Conservation (phyloP, 2,797 vertebrate genomes). For the Gymnoscopelus braueri region DNA sequence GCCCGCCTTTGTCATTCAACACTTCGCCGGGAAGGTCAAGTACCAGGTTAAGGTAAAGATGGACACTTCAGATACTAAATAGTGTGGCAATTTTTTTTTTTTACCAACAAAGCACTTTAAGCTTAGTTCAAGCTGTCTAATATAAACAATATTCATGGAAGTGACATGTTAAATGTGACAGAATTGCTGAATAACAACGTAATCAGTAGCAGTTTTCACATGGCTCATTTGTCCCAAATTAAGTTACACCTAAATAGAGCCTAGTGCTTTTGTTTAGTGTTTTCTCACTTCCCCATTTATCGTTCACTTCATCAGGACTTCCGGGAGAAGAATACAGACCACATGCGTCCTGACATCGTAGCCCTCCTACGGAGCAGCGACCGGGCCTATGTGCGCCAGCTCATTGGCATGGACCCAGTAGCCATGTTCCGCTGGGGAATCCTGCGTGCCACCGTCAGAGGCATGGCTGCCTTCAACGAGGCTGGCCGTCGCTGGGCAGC, state of each 20-base stretch:
- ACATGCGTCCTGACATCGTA: slow-evolving; percentile 97
- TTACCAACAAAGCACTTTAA: neutral
- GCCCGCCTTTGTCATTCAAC: slow-evolving; percentile 95
- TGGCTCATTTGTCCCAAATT: neutral
- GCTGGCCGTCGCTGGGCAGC: slow-evolving; percentile 87
- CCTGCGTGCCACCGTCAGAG: slow-evolving; percentile 87
- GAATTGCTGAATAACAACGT: no score
- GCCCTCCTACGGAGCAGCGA: slow-evolving; percentile 93
- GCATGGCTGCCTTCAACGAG: slow-evolving; percentile 91
- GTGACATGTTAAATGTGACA: no score
- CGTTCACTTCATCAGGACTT: slow-evolving; percentile 85
- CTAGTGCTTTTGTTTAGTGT: neutral
- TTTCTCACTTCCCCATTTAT: neutral
- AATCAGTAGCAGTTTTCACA: no score
- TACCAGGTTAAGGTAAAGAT: slow-evolving; percentile 93
- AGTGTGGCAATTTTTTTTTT: no score
- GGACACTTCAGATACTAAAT: neutral
- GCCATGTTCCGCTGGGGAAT: slow-evolving; percentile 98
- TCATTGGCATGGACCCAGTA: slow-evolving; percentile 96
- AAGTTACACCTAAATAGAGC: neutral
- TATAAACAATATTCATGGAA: neutral
- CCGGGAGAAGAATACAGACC: slow-evolving; percentile 98
- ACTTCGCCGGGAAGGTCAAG: slow-evolving; percentile 97
- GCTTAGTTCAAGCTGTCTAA: neutral
- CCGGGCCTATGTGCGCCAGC: slow-evolving; percentile 91